Evolutionary conservation across 1,140 invertebrate species (phyloP).

Genomic region (Neodiprion virginianus): DNA sequence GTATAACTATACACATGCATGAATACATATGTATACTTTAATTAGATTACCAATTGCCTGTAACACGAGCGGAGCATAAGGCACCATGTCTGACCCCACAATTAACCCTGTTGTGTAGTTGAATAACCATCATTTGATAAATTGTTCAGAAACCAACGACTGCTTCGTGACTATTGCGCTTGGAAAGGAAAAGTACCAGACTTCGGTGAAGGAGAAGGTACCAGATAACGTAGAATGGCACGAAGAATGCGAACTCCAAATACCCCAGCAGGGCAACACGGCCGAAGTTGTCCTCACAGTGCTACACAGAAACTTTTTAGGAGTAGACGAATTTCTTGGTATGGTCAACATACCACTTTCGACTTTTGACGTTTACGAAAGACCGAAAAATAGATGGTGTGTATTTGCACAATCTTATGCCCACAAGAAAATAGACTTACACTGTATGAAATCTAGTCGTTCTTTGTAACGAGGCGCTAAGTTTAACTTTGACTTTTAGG

Average conservation of each 20-base stretch:
- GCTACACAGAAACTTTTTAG: conserved; percentile 86
- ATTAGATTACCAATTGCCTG: too few species aligned
- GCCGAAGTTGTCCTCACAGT: conserved; percentile 85
- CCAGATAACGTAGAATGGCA: conserved; percentile 86
- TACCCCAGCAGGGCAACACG: conserved; percentile 87
- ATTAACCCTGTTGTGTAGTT: neutral
- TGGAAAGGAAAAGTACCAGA: conserved; percentile 96
- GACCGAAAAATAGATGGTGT: conserved; percentile 84
- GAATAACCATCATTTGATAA: conserved; percentile 17
- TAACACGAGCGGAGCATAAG: too few species aligned
- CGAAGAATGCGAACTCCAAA: conserved; percentile 94
- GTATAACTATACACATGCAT: too few species aligned
- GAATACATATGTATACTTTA: too few species aligned
- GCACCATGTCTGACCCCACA: neutral
- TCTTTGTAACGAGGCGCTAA: neutral
- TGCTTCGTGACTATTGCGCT: conserved; percentile 93
- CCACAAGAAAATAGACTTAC: neutral
- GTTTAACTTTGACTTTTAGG: conserved; percentile 54
- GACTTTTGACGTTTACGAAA: conserved; percentile 89
- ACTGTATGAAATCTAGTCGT: conserved; percentile 4
- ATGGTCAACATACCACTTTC: conserved; percentile 82
- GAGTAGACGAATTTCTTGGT: conserved; percentile 93
- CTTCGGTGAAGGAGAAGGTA: conserved; percentile 91
- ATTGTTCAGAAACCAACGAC: conserved; percentile 79
- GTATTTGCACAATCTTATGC: conserved; percentile 30